These are phyloP conservation scores for Xyrauchen texanus DNA, from an alignment of 2,113 vertebrate species.

Conservation along the genomic window DNA sequence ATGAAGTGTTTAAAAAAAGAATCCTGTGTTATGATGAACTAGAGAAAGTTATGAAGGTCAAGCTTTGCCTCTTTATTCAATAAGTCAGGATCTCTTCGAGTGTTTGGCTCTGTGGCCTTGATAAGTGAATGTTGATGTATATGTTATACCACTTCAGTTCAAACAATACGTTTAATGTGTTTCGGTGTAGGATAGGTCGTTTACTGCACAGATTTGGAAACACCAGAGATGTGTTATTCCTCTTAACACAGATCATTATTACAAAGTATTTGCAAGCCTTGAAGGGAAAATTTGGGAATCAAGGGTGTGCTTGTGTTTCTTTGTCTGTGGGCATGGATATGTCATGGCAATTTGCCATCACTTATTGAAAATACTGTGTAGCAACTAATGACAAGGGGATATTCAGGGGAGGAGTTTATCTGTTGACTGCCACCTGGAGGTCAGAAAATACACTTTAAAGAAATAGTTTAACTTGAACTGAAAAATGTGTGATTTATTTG, in stretches of 20 bases:
- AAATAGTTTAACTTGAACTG: too few relatives aligned
- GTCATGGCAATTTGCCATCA: conserved; percentile 44
- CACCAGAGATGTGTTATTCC: neutral
- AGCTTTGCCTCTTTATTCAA: neutral
- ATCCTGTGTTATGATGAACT: conserved; percentile 59
- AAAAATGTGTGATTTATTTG: too few relatives aligned
- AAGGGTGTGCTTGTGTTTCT: conserved; percentile 13
- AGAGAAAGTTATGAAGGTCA: conserved; percentile 72
- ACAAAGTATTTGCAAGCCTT: conserved; percentile 4
- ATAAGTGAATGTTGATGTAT: neutral
- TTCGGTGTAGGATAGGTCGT: neutral
- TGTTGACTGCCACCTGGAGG: neutral
- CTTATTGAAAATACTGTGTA: conserved; percentile 31
- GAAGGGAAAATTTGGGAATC: conserved; percentile 15
- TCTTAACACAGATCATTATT: too few relatives aligned
- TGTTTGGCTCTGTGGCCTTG: neutral
- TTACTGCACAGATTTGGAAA: neutral
- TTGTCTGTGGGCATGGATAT: conserved; percentile 32
- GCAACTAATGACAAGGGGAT: conserved; percentile 35
- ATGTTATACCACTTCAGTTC: neutral
- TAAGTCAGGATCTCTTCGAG: neutral
- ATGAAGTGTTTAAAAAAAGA: conserved; percentile 79
- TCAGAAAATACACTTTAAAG: neutral
- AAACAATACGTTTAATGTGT: neutral
- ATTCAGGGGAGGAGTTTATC: neutral